These are phyloP conservation scores for Trissolcus basalis DNA, from an alignment of 1,140 invertebrate genomes.

Conservation along the genomic window DNA sequence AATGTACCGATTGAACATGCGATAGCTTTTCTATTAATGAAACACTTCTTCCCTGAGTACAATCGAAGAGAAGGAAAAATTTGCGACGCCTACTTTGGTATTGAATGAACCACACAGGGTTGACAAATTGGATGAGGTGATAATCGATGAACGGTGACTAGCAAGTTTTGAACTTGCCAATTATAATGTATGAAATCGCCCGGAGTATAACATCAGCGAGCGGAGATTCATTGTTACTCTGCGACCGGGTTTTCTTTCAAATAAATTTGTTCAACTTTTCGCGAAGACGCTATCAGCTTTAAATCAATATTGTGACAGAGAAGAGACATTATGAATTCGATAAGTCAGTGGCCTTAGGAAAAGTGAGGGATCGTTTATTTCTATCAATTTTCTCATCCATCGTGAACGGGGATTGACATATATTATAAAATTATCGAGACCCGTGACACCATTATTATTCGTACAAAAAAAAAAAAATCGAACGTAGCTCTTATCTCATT, in stretches of 20 bases:
- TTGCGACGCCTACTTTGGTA: too few relatives aligned
- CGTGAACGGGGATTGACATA: constrained; percentile 2
- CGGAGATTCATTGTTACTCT: background rate
- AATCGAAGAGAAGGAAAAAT: too few relatives aligned
- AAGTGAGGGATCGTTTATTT: background rate
- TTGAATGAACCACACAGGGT: too few relatives aligned
- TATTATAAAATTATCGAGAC: constrained; percentile 2
- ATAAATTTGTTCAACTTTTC: constrained; percentile 19
- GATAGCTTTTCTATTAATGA: too few relatives aligned
- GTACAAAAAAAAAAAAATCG: background rate
- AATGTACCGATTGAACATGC: too few relatives aligned
- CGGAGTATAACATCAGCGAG: too few relatives aligned
- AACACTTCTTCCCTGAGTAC: too few relatives aligned
- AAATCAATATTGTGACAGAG: constrained; percentile 21
- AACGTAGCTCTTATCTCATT: too few relatives aligned
- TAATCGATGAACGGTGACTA: too few relatives aligned
- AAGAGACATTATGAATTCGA: constrained; percentile 15
- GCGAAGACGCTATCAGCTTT: constrained; percentile 3
- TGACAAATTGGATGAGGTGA: too few relatives aligned
- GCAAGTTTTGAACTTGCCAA: too few relatives aligned
- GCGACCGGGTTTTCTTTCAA: background rate
- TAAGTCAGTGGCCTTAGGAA: constrained; percentile 20
- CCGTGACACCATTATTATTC: background rate
- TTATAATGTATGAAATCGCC: too few relatives aligned
- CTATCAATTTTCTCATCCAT: constrained; percentile 11